A percentile compares a stretch with the other conserved stretches of the same genome.
Evolutionary conservation across 2,113 vertebrate species (phyloP).

Genomic region (Chloropsis hardwickii): DNA sequence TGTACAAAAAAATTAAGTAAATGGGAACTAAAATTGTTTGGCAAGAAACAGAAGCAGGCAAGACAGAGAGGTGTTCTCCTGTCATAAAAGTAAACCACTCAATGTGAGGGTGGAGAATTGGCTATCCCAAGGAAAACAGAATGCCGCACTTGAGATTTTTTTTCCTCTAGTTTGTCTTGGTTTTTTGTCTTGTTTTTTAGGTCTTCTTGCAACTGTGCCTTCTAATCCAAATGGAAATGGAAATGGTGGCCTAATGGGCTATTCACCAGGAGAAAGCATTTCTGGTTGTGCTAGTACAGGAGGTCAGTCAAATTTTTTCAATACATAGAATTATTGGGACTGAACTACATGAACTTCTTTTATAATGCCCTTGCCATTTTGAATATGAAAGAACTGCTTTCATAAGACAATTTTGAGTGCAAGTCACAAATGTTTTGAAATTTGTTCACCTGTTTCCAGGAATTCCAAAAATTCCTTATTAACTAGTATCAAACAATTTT

Average conservation of each 20-base stretch:
- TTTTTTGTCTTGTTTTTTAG: slow-evolving; percentile 59
- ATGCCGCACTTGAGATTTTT: not conserved
- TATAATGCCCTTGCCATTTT: not conserved
- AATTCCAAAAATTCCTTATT: not conserved
- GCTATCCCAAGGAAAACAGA: not conserved
- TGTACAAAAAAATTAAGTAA: not conserved
- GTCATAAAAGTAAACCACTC: not conserved
- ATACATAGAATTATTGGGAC: not conserved
- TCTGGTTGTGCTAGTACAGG: slow-evolving; percentile 63
- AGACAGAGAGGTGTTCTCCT: not conserved
- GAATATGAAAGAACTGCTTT: not conserved
- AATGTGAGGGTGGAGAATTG: not conserved
- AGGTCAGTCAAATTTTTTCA: slow-evolving; percentile 66
- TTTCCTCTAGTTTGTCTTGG: too few relatives aligned
- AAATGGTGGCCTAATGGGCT: slow-evolving; percentile 73
- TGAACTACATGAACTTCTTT: not conserved
- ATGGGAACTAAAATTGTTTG: not conserved
- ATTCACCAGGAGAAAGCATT: slow-evolving; percentile 70
- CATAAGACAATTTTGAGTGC: not conserved
- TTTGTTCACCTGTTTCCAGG: not conserved
- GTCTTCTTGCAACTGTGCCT: slow-evolving; percentile 88
- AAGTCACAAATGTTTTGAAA: not conserved
- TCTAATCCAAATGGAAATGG: slow-evolving; percentile 77
- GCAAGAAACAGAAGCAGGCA: not conserved
- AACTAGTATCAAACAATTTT: not conserved